phyloP scores from a whole-genome alignment of 2,888 invertebrate species.

The Cerastis rubricosa region DNA sequence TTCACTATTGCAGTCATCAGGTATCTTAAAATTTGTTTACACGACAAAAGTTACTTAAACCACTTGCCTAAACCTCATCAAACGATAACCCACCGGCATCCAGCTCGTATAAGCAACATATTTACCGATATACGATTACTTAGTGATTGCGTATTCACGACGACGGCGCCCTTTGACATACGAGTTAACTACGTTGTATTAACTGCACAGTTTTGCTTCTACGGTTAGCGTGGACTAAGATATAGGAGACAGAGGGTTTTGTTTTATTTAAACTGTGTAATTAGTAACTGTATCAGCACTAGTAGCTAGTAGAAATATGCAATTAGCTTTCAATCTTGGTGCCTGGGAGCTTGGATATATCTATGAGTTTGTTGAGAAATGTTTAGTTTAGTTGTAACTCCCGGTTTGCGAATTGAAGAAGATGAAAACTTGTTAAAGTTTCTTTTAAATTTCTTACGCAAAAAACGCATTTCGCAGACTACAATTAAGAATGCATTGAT shows the following conservation, averaged over 20 bases:
- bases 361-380: background rate
- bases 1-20: background rate
- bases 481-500: background rate
- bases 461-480: background rate
- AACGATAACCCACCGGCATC: background rate
- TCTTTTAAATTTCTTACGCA: background rate
- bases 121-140: conserved; percentile 60
- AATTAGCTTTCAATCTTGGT: background rate
- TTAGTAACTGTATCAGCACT: conserved; percentile 6
- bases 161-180: conserved; percentile 69
- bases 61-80: background rate
- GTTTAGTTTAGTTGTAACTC: no score
- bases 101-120: conserved; percentile 39
- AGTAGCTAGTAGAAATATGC: background rate
- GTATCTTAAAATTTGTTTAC: background rate
- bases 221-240: conserved; percentile 52
- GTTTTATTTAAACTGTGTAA: background rate
- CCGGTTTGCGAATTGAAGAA: background rate
- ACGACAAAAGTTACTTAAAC: background rate
- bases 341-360: background rate
- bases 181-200: conserved; percentile 66
- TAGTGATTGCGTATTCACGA: conserved; percentile 66
- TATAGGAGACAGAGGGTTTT: conserved; percentile 34
- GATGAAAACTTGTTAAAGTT: background rate
- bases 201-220: conserved; percentile 67